These are phyloP conservation scores for Hyperoodon ampullatus DNA, from an alignment of 2,113 vertebrate genomes.

Conservation along the genomic window DNA sequence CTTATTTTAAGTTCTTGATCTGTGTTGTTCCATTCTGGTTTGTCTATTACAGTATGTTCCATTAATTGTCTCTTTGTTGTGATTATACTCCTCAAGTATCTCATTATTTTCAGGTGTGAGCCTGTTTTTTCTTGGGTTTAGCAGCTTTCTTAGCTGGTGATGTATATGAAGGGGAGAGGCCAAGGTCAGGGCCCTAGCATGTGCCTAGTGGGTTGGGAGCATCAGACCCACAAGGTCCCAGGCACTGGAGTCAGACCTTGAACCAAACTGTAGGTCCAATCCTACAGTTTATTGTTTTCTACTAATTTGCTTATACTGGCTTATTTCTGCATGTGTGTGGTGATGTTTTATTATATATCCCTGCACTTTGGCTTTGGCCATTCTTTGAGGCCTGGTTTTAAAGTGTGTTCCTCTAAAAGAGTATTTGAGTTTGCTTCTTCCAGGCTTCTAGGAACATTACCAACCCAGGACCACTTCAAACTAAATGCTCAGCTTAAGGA, in stretches of 20 bases:
- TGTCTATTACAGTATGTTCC: neutral
- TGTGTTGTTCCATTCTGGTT: neutral
- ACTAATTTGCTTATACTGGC: neutral
- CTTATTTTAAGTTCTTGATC: neutral
- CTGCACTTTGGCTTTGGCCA: neutral
- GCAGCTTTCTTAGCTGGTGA: neutral
- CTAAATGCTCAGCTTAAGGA: neutral
- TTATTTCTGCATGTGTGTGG: neutral
- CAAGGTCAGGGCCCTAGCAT: neutral
- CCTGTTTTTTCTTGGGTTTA: neutral
- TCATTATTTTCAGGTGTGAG: neutral
- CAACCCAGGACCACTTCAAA: neutral
- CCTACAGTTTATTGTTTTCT: neutral
- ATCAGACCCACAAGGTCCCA: neutral
- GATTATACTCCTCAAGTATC: neutral
- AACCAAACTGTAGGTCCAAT: neutral
- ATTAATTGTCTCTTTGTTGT: neutral
- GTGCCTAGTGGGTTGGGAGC: neutral
- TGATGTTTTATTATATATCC: neutral
- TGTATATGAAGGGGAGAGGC: neutral
- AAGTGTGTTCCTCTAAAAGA: neutral
- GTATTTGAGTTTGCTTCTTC: constrained; percentile 5
- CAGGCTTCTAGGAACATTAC: neutral
- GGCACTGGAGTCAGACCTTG: neutral
- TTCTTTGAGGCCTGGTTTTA: neutral